phyloP scores from a whole-genome alignment of 2,888 invertebrate species.

The Drosophila emarginata region DNA sequence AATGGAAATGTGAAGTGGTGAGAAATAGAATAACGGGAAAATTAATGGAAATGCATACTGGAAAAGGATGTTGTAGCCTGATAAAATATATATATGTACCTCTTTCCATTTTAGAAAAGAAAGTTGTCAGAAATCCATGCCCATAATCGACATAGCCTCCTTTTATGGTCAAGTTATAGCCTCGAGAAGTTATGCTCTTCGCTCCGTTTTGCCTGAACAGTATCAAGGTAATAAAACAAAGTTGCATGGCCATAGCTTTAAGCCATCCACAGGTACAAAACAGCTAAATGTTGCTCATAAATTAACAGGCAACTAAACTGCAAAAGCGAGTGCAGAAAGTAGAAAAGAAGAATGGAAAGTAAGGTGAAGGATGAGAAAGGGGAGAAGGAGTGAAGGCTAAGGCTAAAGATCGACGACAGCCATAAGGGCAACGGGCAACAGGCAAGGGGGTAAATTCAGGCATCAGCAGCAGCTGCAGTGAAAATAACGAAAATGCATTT shows the following conservation, averaged over 20 bases:
- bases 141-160: neutral
- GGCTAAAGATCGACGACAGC: constrained; percentile 48
- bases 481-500: constrained; percentile 81
- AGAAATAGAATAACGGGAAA: too few relatives aligned
- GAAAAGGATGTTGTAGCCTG: neutral
- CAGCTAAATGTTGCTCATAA: constrained; percentile 77
- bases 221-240: constrained; percentile 47
- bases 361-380: constrained; percentile 11
- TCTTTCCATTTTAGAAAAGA: neutral
- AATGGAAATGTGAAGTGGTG: too few relatives aligned
- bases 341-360: constrained; percentile 10
- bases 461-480: constrained; percentile 75
- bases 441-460: constrained; percentile 18
- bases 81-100: neutral
- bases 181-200: neutral
- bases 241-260: constrained; percentile 44
- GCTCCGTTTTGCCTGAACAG: constrained; percentile 12
- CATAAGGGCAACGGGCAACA: constrained; percentile 43
- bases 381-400: constrained; percentile 15
- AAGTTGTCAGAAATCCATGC: neutral
- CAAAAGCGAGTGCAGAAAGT: constrained; percentile 54
- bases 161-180: neutral
- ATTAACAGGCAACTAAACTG: constrained; percentile 72
- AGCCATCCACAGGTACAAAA: constrained; percentile 58
- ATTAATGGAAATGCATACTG: too few relatives aligned